Evolutionary conservation across 2,888 invertebrate species (phyloP), one percentile per base, ranked within the genome.

Genomic region (Ectemnius continuus): DNA sequence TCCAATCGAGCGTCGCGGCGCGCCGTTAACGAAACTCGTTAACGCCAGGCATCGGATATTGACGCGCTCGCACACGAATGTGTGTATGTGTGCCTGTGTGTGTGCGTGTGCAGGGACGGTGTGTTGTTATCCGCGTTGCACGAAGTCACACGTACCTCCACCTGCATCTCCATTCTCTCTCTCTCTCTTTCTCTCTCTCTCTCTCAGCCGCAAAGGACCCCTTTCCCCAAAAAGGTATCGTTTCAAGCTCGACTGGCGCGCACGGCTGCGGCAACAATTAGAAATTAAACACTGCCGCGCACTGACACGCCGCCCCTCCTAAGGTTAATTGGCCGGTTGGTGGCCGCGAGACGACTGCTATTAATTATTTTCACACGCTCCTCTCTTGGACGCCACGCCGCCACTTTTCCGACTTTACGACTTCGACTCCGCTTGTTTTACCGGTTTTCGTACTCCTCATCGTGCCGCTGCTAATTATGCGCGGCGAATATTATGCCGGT

Each of bases 281-380:
- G 80, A 71, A 75, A 76, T 69, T 68, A 76, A 70, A 80, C 78
- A 71, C 70, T 76, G 73, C 76, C 57, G 66, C 61, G 6, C 36
- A 68, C 65, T 62, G 61, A 68, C 59, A 67, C 66, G 60, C 60
- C 8, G 36, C 8, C 67, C 23, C 73, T 67, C 23, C 73, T 73
- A 73, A 69, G 72, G 72, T 80, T 81, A 80, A 81, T 80, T 80
- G 80, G 73, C 56, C 60, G 61, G 72, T 67, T 75, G 63, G 73
- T 66, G 69, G 70, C 57, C n/a, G 63, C 68, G 70, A 72, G 71
- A 74, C 73, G 60, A 46, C 26, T 45, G 73, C 73, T 70, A 82
- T 82, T 82, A 83, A 83, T 82, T 78, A 78, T 78, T 76, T 78
- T 82, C 76, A 71, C 80, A 73, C 70, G 26, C 69, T 73, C 61